These are phyloP conservation scores for Poeciliopsis paucimaculata DNA, from an alignment of 2,797 vertebrate species.

Conservation along the genomic window DNA sequence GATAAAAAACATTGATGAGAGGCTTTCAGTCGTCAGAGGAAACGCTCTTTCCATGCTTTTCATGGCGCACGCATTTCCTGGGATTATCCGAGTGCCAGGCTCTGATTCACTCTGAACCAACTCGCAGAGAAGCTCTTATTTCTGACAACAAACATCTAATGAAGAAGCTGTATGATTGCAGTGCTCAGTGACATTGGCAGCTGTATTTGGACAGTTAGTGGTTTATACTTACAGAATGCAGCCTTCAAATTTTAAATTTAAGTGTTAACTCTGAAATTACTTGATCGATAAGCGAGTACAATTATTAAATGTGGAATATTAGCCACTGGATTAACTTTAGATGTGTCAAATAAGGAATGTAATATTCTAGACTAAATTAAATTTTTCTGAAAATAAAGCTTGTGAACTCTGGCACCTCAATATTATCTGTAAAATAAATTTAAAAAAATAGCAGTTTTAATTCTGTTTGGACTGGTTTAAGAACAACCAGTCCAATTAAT, in stretches of 20 bases:
- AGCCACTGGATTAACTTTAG: background rate
- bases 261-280: background rate
- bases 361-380: background rate
- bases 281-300: background rate
- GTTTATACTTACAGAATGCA: conserved; percentile 11
- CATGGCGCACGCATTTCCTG: conserved; percentile 47
- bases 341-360: background rate
- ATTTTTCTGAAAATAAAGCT: background rate
- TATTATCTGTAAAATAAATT: background rate
- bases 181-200: conserved; percentile 19
- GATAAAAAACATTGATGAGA: conserved; percentile 22
- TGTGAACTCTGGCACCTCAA: background rate
- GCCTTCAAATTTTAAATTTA: background rate
- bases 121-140: conserved; percentile 17
- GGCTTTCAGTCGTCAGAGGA: conserved; percentile 56
- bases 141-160: conserved; percentile 22
- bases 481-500: background rate
- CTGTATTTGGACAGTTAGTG: conserved; percentile 6
- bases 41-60: conserved; percentile 57
- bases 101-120: conserved; percentile 45
- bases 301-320: background rate
- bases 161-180: conserved; percentile 20
- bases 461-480: background rate
- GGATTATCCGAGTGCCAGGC: conserved; percentile 49
- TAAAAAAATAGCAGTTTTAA: background rate